A percentile compares a stretch with the other conserved stretches of the same genome.
phyloP scores from a whole-genome alignment of 2,113 vertebrate genomes.

The Percina caprodes region DNA sequence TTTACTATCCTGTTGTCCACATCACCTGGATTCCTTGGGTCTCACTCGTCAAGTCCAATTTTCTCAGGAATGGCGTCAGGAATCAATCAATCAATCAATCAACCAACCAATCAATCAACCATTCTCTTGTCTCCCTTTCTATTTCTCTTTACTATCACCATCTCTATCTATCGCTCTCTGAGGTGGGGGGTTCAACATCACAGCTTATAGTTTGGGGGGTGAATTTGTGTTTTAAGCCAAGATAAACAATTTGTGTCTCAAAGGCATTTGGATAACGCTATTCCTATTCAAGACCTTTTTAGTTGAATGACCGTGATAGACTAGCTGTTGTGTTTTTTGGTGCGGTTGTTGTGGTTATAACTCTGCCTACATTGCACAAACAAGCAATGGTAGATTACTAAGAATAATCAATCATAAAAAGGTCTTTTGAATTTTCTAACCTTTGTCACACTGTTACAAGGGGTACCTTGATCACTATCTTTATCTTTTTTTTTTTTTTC shows the following conservation, averaged over 20 bases:
- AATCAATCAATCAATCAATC: constrained; percentile 75
- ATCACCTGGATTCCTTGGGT: constrained; percentile 72
- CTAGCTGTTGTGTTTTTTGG: constrained; percentile 52
- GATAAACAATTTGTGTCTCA: constrained; percentile 62
- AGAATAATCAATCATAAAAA: constrained; percentile 31
- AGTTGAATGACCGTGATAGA: constrained; percentile 52
- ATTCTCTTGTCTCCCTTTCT: neutral
- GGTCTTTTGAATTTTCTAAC: constrained; percentile 44
- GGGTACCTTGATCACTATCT: constrained; percentile 20
- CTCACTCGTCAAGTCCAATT: constrained; percentile 74
- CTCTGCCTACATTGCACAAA: constrained; percentile 56
- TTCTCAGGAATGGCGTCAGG: constrained; percentile 82
- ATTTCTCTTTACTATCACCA: neutral
- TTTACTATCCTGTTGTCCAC: constrained; percentile 43
- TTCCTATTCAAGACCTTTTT: constrained; percentile 45
- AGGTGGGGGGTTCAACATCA: constrained; percentile 35
- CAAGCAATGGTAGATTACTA: constrained; percentile 60
- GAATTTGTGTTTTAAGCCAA: constrained; percentile 69
- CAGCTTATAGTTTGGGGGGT: constrained; percentile 53
- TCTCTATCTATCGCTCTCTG: constrained; percentile 21
- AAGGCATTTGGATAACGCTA: constrained; percentile 49
- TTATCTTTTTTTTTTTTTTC: neutral
- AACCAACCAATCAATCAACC: constrained; percentile 65
- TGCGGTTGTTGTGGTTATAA: constrained; percentile 43
- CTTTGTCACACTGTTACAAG: constrained; percentile 37